Conservation (phyloP, 2,113 vertebrate species). For the Nycticebus coucang region DNA sequence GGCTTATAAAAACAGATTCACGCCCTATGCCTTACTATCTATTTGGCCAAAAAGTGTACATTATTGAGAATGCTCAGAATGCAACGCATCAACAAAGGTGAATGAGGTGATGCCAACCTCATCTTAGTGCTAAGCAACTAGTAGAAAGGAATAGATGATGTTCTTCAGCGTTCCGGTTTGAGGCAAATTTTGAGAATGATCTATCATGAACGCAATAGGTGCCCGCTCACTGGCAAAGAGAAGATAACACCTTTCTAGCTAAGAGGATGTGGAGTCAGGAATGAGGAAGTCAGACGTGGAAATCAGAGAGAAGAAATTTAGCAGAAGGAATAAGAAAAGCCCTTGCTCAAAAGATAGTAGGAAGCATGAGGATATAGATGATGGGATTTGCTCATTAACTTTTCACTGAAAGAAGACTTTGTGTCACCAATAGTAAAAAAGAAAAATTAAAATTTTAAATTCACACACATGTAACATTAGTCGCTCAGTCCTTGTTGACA, state of each 20-base stretch:
- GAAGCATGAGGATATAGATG: neutral
- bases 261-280: neutral
- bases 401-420: neutral
- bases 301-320: neutral
- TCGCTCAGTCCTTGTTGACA: neutral
- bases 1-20: neutral
- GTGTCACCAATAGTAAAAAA: neutral
- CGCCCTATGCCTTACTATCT: neutral
- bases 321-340: neutral
- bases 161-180: neutral
- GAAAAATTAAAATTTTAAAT: neutral
- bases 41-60: neutral
- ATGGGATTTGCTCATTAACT: neutral
- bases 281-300: neutral
- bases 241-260: neutral
- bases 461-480: neutral
- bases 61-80: conserved; percentile 30
- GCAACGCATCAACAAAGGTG: neutral
- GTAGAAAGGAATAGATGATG: neutral
- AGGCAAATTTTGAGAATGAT: neutral
- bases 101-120: neutral
- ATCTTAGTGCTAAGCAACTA: neutral
- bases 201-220: neutral
- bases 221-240: neutral
- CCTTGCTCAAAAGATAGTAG: neutral